Evolutionary conservation across 2,113 vertebrate species (phyloP), one percentile per base, ranked within the genome.

Genomic region (Pterophyllum scalare): DNA sequence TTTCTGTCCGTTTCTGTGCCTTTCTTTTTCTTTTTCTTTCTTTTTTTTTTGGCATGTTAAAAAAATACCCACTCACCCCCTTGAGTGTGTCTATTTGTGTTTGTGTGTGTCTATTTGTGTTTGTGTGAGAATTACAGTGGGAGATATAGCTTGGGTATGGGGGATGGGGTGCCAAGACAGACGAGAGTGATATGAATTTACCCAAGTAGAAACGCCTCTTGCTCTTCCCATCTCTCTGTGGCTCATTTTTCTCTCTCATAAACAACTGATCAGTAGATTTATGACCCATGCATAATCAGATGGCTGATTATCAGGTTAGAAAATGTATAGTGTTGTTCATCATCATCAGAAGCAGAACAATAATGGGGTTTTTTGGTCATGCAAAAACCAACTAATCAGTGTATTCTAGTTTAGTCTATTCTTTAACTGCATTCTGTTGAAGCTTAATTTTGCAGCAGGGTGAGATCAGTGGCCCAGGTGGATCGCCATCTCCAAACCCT

Each of bases 181-280:
- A 76, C 75, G 62, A 77, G 79, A 58, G 40, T 83, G 80, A 88
- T 75, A 79, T 70, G 81, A 86, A 84, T 76, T 75, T 56, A 82
- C 57, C 59, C 54, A 10, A 76, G 70, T 43, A 58, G 70, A 80
- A 60, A 67, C 19, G 1, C 0, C 7, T 83, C 77, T 60, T 43
- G 33, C 75, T 52, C n/a, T 15, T 12, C 31, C n/a, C 40, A 2
- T 67, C 65, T 24, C 31, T 58, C 9, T 4, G 14, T 26, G 6
- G n/a, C n/a, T 56, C 19, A 40, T 59, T 56, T 12, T 40, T 26
- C 11, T 62, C 64, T 59, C 10, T 31, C 31, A 72, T 33, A 54
- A 72, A 49, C 26, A 54, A 33, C 67, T 72, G 67, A 72, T 72
- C 67, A 54, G 46, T 54, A 28, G 67, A 72, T 54, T 54, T 54